Conservation (phyloP, 2,888 invertebrate species). For the Erebia epiphron region DNA sequence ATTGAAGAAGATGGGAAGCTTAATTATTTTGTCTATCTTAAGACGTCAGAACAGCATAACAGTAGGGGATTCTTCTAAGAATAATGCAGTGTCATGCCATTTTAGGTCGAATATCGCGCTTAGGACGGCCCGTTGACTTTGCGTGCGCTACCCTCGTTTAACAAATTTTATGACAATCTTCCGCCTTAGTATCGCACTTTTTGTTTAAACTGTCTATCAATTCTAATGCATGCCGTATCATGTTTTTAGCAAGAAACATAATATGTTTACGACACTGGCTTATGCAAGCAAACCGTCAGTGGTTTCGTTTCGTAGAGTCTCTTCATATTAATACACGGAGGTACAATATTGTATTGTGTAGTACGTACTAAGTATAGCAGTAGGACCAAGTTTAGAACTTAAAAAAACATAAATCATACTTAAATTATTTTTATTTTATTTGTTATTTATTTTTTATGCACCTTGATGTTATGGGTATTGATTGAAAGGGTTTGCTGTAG, state of each 20-base stretch:
- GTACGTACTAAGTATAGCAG: too few relatives aligned
- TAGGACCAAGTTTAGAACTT: too few relatives aligned
- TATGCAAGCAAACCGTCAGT: conserved; percentile 32
- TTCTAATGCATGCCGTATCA: conserved; percentile 44
- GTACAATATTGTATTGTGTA: too few relatives aligned
- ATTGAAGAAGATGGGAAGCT: neutral
- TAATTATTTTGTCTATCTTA: neutral
- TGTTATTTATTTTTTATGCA: too few relatives aligned
- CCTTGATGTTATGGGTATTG: too few relatives aligned
- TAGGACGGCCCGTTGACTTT: conserved; percentile 47
- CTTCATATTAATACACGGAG: too few relatives aligned
- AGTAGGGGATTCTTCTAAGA: neutral
- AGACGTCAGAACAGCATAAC: neutral
- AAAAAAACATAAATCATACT: too few relatives aligned
- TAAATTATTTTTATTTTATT: too few relatives aligned
- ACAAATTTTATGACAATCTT: conserved; percentile 70
- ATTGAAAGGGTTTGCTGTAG: too few relatives aligned
- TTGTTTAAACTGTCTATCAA: conserved; percentile 73
- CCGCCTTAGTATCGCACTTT: conserved; percentile 72
- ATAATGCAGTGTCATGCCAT: conserved; percentile 32
- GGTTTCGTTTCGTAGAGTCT: conserved; percentile 21
- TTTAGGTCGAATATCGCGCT: conserved; percentile 36
- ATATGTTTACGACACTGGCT: conserved; percentile 33
- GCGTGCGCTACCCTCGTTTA: conserved; percentile 69
- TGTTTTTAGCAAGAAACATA: conserved; percentile 34